These are phyloP conservation scores for Vanessa tameamea DNA, from an alignment of 1,140 invertebrate genomes.

Conservation along the genomic window DNA sequence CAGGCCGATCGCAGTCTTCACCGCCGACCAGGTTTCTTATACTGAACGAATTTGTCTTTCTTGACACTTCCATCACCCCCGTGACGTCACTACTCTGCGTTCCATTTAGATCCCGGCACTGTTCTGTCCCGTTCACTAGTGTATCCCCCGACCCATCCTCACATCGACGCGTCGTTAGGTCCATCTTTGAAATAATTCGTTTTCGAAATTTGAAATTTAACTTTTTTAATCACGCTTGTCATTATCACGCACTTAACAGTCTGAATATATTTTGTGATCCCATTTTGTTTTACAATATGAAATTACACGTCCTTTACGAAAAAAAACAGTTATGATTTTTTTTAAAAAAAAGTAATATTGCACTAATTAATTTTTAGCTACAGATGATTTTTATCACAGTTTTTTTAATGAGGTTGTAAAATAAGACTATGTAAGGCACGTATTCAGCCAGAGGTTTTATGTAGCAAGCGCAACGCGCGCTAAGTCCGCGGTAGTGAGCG, in stretches of 20 bases:
- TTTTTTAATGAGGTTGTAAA: constrained; percentile 13
- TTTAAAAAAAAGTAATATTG: constrained; percentile 20
- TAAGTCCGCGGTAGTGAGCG: constrained; percentile 57
- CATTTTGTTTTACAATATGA: constrained; percentile 36
- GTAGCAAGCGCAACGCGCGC: constrained; percentile 57
- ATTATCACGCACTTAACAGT: constrained; percentile 50
- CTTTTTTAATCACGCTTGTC: constrained; percentile 34
- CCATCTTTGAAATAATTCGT: constrained; percentile 57
- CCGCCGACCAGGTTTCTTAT: constrained; percentile 68
- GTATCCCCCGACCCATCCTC: constrained; percentile 45
- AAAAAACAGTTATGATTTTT: constrained; percentile 4
- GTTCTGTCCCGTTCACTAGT: constrained; percentile 53
- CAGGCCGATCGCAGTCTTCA: constrained; percentile 56
- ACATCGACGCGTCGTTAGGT: constrained; percentile 70
- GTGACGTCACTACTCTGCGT: constrained; percentile 58
- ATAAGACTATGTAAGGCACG: constrained; percentile 33
- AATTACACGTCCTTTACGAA: background rate
- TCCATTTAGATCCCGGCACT: constrained; percentile 64
- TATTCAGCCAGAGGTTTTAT: constrained; percentile 18
- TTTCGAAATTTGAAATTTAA: constrained; percentile 40
- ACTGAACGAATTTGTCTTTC: constrained; percentile 67
- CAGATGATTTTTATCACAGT: constrained; percentile 13
- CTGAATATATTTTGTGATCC: constrained; percentile 18
- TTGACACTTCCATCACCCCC: constrained; percentile 53
- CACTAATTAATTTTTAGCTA: constrained; percentile 6